These are phyloP conservation scores for Pyralis farinalis DNA, from an alignment of 2,888 invertebrate genomes.

Conservation along the genomic window DNA sequence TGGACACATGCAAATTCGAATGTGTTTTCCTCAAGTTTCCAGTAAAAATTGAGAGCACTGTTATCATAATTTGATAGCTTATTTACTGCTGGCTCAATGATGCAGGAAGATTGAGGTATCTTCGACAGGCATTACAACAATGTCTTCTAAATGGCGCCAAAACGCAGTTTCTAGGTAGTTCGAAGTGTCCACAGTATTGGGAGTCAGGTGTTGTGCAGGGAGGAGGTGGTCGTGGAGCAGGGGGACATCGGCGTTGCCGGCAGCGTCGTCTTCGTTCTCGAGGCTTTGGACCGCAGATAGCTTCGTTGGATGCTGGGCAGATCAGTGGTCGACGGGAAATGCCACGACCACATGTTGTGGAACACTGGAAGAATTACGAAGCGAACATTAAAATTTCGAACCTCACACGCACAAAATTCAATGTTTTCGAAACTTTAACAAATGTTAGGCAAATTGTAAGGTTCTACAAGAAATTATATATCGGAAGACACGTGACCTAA, in stretches of 20 bases:
- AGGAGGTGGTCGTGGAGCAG: conserved; percentile 25
- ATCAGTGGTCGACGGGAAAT: conserved; percentile 73
- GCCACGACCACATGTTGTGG: conserved; percentile 82
- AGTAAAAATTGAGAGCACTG: too few species aligned
- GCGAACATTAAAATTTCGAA: too few species aligned
- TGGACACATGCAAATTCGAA: too few species aligned
- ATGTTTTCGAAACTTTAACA: too few species aligned
- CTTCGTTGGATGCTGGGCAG: conserved; percentile 73
- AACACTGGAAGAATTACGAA: conserved; percentile 83
- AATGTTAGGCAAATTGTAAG: too few species aligned
- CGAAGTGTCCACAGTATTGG: conserved; percentile 71
- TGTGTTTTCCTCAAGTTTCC: too few species aligned
- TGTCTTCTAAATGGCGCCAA: conserved; percentile 79
- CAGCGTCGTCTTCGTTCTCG: conserved; percentile 76
- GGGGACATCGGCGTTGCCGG: conserved; percentile 54
- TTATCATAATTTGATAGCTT: too few species aligned
- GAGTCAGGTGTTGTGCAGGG: conserved; percentile 53
- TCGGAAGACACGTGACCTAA: too few species aligned
- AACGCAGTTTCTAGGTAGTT: conserved; percentile 76
- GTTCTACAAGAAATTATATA: too few species aligned
- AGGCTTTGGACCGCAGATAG: conserved; percentile 77
- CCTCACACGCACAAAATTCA: too few species aligned
- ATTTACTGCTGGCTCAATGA: too few species aligned
- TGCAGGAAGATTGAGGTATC: conserved; percentile 29
- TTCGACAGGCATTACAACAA: conserved; percentile 80